Conservation (phyloP, 2,888 invertebrate species). For the Pyrgus malvae region DNA sequence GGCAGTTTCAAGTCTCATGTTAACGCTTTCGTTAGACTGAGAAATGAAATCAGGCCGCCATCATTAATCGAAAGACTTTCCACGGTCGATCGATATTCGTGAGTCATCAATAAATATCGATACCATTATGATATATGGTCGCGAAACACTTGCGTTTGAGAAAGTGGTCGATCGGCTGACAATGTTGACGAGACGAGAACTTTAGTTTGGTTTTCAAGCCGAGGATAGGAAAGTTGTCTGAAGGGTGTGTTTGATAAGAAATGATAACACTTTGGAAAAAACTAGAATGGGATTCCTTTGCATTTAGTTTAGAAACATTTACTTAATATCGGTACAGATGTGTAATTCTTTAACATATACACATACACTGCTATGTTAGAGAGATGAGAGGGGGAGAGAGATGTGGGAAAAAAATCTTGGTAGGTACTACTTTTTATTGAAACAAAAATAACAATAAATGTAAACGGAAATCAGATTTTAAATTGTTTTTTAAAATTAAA, state of each 20-base stretch:
- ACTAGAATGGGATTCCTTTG: too few relatives aligned
- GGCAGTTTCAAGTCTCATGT: not conserved
- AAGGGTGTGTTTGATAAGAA: not conserved
- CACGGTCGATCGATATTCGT: conserved; percentile 48
- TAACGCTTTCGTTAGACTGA: conserved; percentile 27
- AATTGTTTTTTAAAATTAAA: too few relatives aligned
- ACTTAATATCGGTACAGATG: too few relatives aligned
- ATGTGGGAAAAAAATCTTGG: too few relatives aligned
- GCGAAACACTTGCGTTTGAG: conserved; percentile 42
- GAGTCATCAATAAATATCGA: conserved; percentile 53
- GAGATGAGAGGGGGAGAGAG: too few relatives aligned
- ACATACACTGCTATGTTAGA: too few relatives aligned
- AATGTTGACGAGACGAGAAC: conserved; percentile 4
- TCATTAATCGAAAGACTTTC: conserved; percentile 59
- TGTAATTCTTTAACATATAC: too few relatives aligned
- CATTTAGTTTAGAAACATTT: too few relatives aligned
- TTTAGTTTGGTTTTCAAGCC: conserved; percentile 2
- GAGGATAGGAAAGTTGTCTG: conserved; percentile 15
- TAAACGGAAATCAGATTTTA: too few relatives aligned
- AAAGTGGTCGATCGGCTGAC: conserved; percentile 42
- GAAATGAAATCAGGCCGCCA: conserved; percentile 48
- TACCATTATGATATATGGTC: conserved; percentile 47
- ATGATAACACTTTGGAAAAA: not conserved
- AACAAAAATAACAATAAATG: too few relatives aligned
- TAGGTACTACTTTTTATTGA: too few relatives aligned